These are phyloP conservation scores for Lanius collurio DNA, from an alignment of 2,113 vertebrate species.

Conservation along the genomic window DNA sequence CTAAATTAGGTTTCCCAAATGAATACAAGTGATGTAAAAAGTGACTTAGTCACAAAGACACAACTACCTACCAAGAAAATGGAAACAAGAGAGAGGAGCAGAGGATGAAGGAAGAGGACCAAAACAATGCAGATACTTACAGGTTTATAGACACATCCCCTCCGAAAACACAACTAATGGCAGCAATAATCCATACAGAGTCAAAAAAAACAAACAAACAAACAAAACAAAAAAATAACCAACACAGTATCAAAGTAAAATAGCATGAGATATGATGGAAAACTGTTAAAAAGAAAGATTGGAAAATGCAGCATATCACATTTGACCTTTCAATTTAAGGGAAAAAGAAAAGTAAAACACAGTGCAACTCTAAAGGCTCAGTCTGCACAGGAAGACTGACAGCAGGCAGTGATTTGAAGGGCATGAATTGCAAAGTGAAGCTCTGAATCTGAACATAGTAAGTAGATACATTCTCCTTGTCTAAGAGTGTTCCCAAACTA, in stretches of 20 bases:
- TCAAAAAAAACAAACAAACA: neutral
- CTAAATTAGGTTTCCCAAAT: neutral
- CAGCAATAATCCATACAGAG: conserved; percentile 6
- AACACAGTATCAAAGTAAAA: conserved; percentile 8
- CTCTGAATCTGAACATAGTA: neutral
- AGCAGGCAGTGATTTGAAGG: neutral
- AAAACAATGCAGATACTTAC: conserved; percentile 77
- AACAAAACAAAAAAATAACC: neutral
- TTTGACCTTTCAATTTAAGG: neutral
- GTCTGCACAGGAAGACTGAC: neutral
- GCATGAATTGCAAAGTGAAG: neutral
- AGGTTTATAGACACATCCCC: conserved; percentile 78
- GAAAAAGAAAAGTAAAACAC: neutral
- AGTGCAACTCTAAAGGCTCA: neutral
- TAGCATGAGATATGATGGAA: neutral
- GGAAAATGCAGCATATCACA: neutral
- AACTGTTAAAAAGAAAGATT: neutral
- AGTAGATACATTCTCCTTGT: neutral
- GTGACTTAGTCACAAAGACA: neutral
- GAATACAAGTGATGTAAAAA: neutral
- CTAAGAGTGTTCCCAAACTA: neutral
- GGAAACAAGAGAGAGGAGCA: neutral
- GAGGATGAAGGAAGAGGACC: neutral
- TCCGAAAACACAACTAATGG: conserved; percentile 85
- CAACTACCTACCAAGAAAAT: neutral